phyloP scores from a whole-genome alignment of 2,113 vertebrate species.

The Phylloscopus trochiloides region DNA sequence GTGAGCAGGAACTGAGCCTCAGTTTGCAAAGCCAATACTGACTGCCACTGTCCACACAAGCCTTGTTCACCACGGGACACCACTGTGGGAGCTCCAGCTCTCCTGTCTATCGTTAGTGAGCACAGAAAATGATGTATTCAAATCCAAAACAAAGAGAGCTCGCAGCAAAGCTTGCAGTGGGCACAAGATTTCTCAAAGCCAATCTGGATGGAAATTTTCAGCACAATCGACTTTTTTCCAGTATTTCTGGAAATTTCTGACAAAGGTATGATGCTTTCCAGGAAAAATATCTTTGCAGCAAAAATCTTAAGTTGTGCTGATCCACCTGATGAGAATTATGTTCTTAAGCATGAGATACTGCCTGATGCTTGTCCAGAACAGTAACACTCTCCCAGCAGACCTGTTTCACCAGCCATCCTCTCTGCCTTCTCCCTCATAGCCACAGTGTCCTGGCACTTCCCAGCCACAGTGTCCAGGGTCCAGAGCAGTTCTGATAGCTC shows the following conservation, averaged over 20 bases:
- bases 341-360: neutral
- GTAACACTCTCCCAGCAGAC: neutral
- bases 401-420: neutral
- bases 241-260: neutral
- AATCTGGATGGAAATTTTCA: neutral
- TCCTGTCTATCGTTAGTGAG: neutral
- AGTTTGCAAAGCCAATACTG: neutral
- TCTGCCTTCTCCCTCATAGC: neutral
- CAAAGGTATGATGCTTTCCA: neutral
- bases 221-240: neutral
- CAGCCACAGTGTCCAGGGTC: accelerated
- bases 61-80: neutral
- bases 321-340: neutral
- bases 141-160: neutral
- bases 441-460: neutral
- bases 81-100: neutral
- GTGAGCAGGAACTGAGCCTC: neutral
- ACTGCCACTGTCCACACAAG: neutral
- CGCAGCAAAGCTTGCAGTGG: neutral
- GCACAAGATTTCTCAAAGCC: neutral
- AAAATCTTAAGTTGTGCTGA: neutral
- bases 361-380: neutral
- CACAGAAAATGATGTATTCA: neutral
- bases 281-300: neutral
- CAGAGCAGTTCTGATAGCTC: neutral